These are phyloP conservation scores for Sciurus niger DNA, from an alignment of 2,113 vertebrate species.

Conservation along the genomic window DNA sequence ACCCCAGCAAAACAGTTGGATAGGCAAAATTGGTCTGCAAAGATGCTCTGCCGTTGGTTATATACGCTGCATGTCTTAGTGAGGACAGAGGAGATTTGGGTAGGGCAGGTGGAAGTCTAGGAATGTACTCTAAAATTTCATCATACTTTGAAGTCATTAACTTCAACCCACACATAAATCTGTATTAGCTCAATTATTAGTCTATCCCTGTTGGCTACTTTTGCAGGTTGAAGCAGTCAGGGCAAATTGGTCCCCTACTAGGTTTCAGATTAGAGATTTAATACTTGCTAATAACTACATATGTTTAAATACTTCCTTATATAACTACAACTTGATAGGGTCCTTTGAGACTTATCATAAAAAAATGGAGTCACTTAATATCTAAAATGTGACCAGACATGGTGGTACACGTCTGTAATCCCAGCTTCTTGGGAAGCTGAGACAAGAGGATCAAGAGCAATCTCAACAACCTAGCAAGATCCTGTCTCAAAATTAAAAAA, in stretches of 20 bases:
- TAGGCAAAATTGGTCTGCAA: not conserved
- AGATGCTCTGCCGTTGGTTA: not conserved
- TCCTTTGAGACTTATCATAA: not conserved
- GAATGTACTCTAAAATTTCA: not conserved
- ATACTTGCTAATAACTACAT: not conserved
- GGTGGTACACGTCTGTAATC: no score
- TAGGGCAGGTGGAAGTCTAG: not conserved
- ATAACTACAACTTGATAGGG: not conserved
- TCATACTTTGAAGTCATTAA: not conserved
- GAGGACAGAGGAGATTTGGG: not conserved
- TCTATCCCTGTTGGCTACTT: not conserved
- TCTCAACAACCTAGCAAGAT: no score
- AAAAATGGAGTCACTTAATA: slow-evolving; percentile 16
- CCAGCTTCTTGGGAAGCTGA: no score
- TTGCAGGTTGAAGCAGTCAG: not conserved
- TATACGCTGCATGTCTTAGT: not conserved
- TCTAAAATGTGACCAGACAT: not conserved
- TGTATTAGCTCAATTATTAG: not conserved
- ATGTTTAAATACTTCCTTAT: not conserved
- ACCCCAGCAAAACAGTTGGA: not conserved
- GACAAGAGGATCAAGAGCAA: no score
- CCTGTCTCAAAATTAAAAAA: no score
- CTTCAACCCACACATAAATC: not conserved
- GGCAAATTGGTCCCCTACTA: not conserved
- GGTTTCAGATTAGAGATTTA: not conserved